phyloP scores from a whole-genome alignment of 2,113 vertebrate genomes.

The Ictidomys tridecemlineatus region DNA sequence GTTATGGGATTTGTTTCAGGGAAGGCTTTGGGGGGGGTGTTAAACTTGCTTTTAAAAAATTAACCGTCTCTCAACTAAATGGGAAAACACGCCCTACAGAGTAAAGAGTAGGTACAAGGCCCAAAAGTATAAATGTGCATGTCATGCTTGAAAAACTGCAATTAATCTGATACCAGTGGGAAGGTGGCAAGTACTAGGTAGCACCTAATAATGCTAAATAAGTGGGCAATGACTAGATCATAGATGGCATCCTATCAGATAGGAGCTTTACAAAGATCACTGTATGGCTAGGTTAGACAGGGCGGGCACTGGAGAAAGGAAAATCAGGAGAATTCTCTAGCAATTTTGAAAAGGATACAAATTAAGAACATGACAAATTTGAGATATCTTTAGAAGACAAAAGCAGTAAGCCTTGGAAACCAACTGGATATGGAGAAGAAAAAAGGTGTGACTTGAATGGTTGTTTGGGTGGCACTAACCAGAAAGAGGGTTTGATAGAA shows the following conservation, averaged over 20 bases:
- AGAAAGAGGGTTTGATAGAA: not conserved
- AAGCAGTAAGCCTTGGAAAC: not conserved
- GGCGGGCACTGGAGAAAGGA: not conserved
- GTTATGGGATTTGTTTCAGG: not conserved
- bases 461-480: not conserved
- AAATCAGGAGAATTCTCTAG: not conserved
- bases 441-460: not conserved
- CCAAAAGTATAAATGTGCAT: not conserved
- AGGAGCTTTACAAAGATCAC: not conserved
- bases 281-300: not conserved
- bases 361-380: not conserved
- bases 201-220: not conserved
- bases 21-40: not conserved
- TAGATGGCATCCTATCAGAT: not conserved
- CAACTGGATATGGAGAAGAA: not conserved
- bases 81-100: not conserved
- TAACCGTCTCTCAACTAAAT: not conserved
- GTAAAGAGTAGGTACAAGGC: not conserved
- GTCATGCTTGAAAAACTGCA: not conserved
- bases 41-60: not conserved
- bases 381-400: not conserved
- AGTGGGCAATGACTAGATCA: not conserved
- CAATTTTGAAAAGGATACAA: not conserved
- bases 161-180: not conserved
- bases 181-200: not conserved